Evolutionary conservation across 2,888 invertebrate species (phyloP).

Genomic region (Cryptocheilus praepositus): DNA sequence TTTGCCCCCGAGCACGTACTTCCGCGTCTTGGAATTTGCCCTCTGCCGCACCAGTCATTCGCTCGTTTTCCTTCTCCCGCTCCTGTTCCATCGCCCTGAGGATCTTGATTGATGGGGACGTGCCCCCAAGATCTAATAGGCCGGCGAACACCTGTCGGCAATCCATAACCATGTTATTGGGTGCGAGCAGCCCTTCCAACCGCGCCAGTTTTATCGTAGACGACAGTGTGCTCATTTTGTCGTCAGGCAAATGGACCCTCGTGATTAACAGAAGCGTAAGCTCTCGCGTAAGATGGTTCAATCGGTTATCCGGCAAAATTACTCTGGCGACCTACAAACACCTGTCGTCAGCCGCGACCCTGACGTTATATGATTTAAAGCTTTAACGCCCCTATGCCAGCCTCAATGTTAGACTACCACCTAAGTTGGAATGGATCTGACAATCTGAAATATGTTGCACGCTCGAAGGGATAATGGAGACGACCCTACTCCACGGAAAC

Average conservation of each 20-base stretch:
- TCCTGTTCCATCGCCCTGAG: conserved; percentile 79
- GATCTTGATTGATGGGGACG: conserved; percentile 79
- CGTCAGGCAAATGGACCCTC: neutral
- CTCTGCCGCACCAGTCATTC: conserved; percentile 60
- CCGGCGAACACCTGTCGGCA: conserved; percentile 82
- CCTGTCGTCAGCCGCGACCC: too few relatives aligned
- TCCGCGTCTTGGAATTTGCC: conserved; percentile 70
- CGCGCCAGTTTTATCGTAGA: neutral
- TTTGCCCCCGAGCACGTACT: conserved; percentile 75
- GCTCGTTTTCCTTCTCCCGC: conserved; percentile 68
- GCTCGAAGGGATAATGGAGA: conserved; percentile 31
- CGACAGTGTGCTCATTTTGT: neutral
- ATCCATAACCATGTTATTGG: neutral
- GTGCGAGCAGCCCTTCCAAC: conserved; percentile 11
- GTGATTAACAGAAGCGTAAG: too few relatives aligned
- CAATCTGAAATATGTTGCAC: conserved; percentile 37
- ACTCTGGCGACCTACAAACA: too few relatives aligned
- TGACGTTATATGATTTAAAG: too few relatives aligned
- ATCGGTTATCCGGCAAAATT: too few relatives aligned
- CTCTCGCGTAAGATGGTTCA: too few relatives aligned
- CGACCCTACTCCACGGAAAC: conserved; percentile 2
- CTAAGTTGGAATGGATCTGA: conserved; percentile 13
- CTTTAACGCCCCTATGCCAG: too few relatives aligned
- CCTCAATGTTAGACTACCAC: too few relatives aligned
- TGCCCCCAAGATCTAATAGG: conserved; percentile 76